Conservation (phyloP, 2,797 vertebrate genomes). For the Tinamus major region DNA sequence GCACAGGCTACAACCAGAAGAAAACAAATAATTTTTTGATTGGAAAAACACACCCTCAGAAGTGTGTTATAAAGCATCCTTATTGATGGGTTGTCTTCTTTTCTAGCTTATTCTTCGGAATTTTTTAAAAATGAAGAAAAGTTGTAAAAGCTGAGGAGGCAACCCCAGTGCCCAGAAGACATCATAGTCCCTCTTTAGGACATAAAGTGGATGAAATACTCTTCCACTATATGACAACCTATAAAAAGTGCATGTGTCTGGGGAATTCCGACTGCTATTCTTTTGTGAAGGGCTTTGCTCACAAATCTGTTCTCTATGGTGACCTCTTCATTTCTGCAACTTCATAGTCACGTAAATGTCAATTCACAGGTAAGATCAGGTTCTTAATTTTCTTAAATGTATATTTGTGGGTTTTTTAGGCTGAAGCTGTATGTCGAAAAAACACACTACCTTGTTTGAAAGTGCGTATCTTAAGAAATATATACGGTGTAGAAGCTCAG, state of each 20-base stretch:
- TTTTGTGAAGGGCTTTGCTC: not conserved
- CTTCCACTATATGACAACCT: not conserved
- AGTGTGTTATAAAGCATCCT: rapidly evolving
- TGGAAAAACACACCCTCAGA: not conserved
- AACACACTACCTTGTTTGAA: not conserved
- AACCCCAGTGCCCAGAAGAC: not conserved
- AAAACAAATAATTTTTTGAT: not conserved
- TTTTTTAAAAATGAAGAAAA: not conserved
- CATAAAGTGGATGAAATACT: not conserved
- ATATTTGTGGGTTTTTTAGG: not conserved
- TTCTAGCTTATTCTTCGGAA: not conserved
- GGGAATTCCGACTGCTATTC: not conserved
- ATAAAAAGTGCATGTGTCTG: not conserved
- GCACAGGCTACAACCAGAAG: not conserved
- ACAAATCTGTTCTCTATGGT: constrained; percentile 16
- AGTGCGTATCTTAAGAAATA: not conserved
- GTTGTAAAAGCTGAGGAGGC: not conserved
- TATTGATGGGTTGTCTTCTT: not conserved
- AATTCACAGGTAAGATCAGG: not conserved
- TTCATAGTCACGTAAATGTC: not conserved
- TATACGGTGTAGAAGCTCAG: not conserved
- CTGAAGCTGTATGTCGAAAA: not conserved
- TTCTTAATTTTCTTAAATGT: not conserved
- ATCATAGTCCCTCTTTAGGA: not conserved
- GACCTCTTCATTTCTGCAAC: not conserved